phyloP scores from a whole-genome alignment of 2,888 invertebrate genomes.

The Lingula anatina region DNA sequence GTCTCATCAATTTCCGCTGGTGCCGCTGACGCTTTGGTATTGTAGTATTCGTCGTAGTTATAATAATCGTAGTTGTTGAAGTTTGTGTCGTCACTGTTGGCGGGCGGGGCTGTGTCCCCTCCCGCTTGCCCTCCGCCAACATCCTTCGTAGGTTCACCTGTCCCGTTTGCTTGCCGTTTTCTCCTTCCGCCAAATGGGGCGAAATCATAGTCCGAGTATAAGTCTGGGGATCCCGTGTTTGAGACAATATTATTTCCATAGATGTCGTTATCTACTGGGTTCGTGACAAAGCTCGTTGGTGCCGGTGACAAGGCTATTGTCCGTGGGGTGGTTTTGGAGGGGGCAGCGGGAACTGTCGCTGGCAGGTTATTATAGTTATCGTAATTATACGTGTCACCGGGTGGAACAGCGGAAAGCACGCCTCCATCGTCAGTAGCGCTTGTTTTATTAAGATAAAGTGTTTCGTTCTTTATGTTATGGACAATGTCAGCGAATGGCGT shows the following conservation, averaged over 20 bases:
- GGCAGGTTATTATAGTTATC: background rate
- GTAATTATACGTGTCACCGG: too few relatives aligned
- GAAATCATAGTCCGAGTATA: too few relatives aligned
- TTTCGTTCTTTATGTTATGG: background rate
- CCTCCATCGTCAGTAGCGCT: too few relatives aligned
- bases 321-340: conserved; percentile 1
- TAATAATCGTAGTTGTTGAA: background rate
- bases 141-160: too few relatives aligned
- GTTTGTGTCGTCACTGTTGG: too few relatives aligned
- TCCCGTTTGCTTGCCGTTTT: too few relatives aligned
- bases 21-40: background rate
- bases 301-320: background rate
- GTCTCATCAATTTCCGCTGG: background rate
- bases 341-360: conserved; percentile 1
- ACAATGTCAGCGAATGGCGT: conserved; percentile 10
- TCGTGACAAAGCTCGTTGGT: background rate
- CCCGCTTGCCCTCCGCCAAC: conserved; percentile 15
- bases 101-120: conserved; percentile 11
- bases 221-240: too few relatives aligned
- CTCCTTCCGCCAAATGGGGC: too few relatives aligned
- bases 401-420: too few relatives aligned
- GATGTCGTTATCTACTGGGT: too few relatives aligned
- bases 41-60: background rate
- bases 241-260: too few relatives aligned
- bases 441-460: background rate